Evolutionary conservation across 2,888 invertebrate species (phyloP).

Genomic region (Agonopterix alstromeriana): DNA sequence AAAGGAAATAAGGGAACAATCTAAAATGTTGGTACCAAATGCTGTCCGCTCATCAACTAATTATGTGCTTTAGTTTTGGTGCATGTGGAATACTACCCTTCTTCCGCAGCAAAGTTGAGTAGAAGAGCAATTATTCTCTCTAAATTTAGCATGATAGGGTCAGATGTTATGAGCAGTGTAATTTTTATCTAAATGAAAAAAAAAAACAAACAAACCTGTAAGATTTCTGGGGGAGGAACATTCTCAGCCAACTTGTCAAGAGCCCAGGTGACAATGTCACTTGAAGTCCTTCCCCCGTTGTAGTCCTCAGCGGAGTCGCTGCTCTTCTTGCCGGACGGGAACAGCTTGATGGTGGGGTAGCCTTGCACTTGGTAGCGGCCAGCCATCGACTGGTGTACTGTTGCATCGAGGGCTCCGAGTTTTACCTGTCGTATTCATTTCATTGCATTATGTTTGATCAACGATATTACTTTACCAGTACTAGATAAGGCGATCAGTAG

Average conservation of each 20-base stretch:
- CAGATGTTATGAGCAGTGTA: not conserved
- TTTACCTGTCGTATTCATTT: constrained; percentile 78
- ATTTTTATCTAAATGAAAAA: constrained; percentile 1
- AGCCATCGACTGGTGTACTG: constrained; percentile 90
- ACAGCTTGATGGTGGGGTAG: constrained; percentile 97
- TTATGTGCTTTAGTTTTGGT: too few relatives aligned
- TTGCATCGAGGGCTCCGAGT: constrained; percentile 97
- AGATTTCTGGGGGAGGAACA: constrained; percentile 92
- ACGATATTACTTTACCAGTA: too few relatives aligned
- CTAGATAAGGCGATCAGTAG: too few relatives aligned
- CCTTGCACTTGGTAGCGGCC: constrained; percentile 91
- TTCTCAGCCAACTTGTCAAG: constrained; percentile 90
- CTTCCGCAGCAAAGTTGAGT: not conserved
- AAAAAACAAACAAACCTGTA: constrained; percentile 76
- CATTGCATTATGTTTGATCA: not conserved
- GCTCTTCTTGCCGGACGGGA: constrained; percentile 85
- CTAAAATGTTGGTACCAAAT: too few relatives aligned
- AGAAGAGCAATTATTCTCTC: not conserved
- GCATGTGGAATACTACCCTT: not conserved
- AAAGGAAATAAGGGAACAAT: too few relatives aligned
- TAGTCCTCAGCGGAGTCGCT: constrained; percentile 86
- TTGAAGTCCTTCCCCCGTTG: constrained; percentile 93
- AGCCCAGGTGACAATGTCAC: constrained; percentile 94
- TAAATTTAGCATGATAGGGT: too few relatives aligned
- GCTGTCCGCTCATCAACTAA: too few relatives aligned